These are phyloP conservation scores for Agrotis exclamationis DNA, from an alignment of 2,888 invertebrate species.

Conservation along the genomic window DNA sequence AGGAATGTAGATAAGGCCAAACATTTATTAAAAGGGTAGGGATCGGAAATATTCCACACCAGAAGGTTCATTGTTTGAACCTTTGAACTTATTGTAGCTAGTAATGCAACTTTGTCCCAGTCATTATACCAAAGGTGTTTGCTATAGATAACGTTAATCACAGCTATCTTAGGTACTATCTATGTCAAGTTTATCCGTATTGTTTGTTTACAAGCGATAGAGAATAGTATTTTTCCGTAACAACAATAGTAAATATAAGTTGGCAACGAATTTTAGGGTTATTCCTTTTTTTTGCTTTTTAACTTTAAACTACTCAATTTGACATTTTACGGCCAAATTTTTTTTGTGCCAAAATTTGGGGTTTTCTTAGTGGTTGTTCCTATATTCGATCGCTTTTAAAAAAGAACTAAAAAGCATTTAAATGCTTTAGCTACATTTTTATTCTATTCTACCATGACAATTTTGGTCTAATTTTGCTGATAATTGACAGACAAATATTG, in stretches of 20 bases:
- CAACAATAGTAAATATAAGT: conserved; percentile 58
- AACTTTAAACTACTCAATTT: no score
- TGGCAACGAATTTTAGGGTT: conserved; percentile 40
- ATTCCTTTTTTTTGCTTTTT: conserved; percentile 42
- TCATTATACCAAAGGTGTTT: conserved; percentile 37
- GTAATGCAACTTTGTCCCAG: conserved; percentile 7
- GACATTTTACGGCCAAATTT: no score
- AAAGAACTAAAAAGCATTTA: not conserved
- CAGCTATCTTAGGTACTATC: conserved; percentile 64
- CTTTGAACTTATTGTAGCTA: conserved; percentile 31
- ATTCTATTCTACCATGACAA: not conserved
- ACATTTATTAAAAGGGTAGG: conserved; percentile 23
- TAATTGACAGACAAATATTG: not conserved
- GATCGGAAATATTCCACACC: conserved; percentile 49
- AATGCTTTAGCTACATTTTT: not conserved
- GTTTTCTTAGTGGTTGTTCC: conserved; percentile 1
- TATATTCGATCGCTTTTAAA: not conserved
- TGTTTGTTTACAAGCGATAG: conserved; percentile 73
- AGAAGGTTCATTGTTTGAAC: conserved; percentile 50
- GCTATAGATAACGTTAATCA: conserved; percentile 59
- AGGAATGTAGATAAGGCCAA: conserved; percentile 34
- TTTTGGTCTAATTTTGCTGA: not conserved
- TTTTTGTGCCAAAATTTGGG: not conserved
- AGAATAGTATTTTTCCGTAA: conserved; percentile 78
- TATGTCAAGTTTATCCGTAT: conserved; percentile 67